Conservation (phyloP, 2,797 vertebrate species). For the Threskiornis aethiopicus region DNA sequence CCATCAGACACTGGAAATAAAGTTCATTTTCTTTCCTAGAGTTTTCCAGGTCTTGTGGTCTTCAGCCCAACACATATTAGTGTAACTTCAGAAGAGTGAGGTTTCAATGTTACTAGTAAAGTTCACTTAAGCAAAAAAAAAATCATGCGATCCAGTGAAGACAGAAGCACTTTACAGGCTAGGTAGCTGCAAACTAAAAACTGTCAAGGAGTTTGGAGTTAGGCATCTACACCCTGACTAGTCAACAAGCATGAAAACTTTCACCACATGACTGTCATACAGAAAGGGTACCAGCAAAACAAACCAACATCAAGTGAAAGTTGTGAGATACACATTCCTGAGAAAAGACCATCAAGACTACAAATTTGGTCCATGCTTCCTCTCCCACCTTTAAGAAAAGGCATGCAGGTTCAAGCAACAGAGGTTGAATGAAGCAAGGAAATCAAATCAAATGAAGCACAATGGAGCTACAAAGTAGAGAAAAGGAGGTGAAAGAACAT, state of each 20-base stretch:
- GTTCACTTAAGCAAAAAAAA: not conserved
- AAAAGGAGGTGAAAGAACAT: not conserved
- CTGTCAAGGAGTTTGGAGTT: not conserved
- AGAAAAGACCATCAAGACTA: not conserved
- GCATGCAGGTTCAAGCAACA: not conserved
- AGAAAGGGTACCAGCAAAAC: not conserved
- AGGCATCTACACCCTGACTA: not conserved
- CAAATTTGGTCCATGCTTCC: not conserved
- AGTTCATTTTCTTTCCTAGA: not conserved
- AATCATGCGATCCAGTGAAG: not conserved
- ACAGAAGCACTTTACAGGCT: not conserved
- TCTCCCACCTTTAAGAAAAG: not conserved
- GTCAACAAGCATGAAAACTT: not conserved
- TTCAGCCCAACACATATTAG: not conserved
- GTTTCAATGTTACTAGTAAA: not conserved
- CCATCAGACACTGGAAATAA: not conserved
- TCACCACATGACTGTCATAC: not conserved
- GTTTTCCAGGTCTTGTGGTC: not conserved
- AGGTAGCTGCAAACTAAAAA: not conserved
- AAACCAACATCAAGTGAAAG: not conserved
- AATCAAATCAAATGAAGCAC: not conserved
- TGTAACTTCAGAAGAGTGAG: not conserved
- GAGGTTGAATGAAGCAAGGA: not conserved
- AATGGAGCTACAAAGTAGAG: not conserved
- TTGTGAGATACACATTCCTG: not conserved